phyloP scores from a whole-genome alignment of 2,113 vertebrate genomes.

The Aplodontia rufa region DNA sequence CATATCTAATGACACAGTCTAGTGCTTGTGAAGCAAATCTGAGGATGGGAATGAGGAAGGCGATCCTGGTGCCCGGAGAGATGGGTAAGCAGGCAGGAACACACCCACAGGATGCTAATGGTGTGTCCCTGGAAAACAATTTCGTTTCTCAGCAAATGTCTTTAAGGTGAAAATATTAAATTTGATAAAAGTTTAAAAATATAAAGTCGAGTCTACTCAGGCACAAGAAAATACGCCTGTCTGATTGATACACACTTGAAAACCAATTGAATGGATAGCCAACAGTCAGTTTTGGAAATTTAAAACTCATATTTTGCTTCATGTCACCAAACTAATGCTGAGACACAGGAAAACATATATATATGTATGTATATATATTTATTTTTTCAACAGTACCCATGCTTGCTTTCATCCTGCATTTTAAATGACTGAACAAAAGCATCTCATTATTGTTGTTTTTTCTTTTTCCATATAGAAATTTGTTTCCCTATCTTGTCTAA shows the following conservation, averaged over 20 bases:
- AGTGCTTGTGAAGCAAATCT: constrained; percentile 53
- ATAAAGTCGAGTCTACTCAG: neutral
- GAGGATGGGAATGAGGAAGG: constrained; percentile 16
- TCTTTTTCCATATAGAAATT: neutral
- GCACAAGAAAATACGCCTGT: neutral
- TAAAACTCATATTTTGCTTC: neutral
- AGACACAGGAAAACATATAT: too few species aligned
- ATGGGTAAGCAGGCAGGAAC: neutral
- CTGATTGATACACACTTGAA: neutral
- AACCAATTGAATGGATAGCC: neutral
- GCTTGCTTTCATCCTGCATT: neutral
- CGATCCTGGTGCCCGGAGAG: neutral
- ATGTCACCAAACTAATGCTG: neutral
- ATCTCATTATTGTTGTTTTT: neutral
- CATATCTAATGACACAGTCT: constrained; percentile 72
- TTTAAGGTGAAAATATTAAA: constrained; percentile 28
- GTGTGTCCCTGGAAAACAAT: neutral
- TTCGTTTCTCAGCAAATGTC: neutral
- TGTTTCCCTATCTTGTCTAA: neutral
- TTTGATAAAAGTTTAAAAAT: neutral
- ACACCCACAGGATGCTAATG: accelerated
- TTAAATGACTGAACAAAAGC: neutral
- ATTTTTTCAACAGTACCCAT: neutral
- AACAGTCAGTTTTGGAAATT: neutral
- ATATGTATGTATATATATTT: too few species aligned